These are phyloP conservation scores for Shinisaurus crocodilurus DNA, from an alignment of 2,113 vertebrate genomes.

Conservation along the genomic window DNA sequence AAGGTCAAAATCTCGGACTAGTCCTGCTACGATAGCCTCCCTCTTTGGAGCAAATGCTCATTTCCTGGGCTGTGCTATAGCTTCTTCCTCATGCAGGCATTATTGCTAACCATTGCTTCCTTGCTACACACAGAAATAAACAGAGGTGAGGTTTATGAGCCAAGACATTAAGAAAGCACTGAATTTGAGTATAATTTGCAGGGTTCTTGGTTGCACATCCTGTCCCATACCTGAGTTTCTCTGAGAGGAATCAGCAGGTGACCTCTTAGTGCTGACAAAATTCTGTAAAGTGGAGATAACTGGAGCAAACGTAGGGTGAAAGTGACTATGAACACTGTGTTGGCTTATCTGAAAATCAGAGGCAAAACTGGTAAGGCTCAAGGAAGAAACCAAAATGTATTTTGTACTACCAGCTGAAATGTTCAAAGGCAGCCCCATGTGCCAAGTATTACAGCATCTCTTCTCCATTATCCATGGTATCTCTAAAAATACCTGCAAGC, in stretches of 20 bases:
- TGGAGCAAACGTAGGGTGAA: constrained; percentile 70
- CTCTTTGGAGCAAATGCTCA: not conserved
- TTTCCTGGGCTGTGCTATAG: not conserved
- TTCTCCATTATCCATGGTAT: not conserved
- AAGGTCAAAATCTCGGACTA: not conserved
- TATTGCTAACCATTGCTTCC: not conserved
- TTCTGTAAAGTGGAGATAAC: constrained; percentile 72
- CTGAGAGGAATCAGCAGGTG: constrained; percentile 69
- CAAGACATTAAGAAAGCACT: not conserved
- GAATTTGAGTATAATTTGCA: not conserved
- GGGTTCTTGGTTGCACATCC: not conserved
- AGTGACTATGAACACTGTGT: constrained; percentile 72
- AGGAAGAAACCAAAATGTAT: not conserved
- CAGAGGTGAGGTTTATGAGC: not conserved
- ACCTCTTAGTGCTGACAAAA: constrained; percentile 76
- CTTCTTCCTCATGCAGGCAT: not conserved
- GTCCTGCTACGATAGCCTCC: not conserved
- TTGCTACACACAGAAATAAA: constrained; percentile 21
- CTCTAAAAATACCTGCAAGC: not conserved
- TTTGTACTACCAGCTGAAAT: not conserved
- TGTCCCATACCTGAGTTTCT: constrained; percentile 74
- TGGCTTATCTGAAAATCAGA: constrained; percentile 79
- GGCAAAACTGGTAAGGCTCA: not conserved
- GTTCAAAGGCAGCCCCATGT: not conserved
- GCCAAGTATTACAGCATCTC: not conserved